A percentile compares a stretch with the other conserved stretches of the same genome.
These are phyloP conservation scores for Macrosoma leucophasiata DNA, from an alignment of 2,888 invertebrate species.

Conservation along the genomic window DNA sequence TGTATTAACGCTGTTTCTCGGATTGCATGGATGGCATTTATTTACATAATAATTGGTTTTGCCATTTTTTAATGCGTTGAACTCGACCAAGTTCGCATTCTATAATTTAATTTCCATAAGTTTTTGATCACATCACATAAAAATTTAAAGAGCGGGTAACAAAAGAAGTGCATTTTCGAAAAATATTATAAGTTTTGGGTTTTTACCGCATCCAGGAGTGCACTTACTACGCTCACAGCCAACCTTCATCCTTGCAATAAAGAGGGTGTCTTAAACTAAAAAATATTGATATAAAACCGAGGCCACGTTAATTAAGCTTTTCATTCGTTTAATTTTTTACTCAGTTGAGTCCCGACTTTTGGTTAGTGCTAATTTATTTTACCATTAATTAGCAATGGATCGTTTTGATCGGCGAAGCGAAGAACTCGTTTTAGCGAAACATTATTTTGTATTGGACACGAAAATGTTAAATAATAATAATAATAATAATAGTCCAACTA, in stretches of 20 bases:
- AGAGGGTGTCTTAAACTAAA: slow-evolving; percentile 70
- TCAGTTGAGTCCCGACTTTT: slow-evolving; percentile 47
- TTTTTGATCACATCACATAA: no score
- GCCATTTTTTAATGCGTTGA: no score
- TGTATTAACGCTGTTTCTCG: no score
- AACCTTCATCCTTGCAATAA: slow-evolving; percentile 29
- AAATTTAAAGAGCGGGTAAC: no score
- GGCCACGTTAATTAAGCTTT: slow-evolving; percentile 67
- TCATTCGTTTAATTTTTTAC: slow-evolving; percentile 66
- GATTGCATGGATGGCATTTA: no score
- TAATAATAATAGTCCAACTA: no score
- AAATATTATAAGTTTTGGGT: no score
- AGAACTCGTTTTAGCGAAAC: slow-evolving; percentile 7
- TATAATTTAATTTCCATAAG: no score
- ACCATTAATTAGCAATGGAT: slow-evolving; percentile 62
- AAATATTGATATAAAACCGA: slow-evolving; percentile 67
- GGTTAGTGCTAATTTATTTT: slow-evolving; percentile 59
- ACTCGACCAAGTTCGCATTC: no score
- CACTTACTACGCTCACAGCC: slow-evolving; percentile 19
- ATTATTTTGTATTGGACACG: slow-evolving; percentile 17
- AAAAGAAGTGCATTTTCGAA: no score
- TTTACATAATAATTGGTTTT: no score
- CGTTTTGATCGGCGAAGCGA: slow-evolving; percentile 49
- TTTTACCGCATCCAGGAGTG: not conserved
- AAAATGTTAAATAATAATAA: no score